Conservation (phyloP, 2,113 vertebrate genomes). For the Ornithorhynchus anatinus region DNA sequence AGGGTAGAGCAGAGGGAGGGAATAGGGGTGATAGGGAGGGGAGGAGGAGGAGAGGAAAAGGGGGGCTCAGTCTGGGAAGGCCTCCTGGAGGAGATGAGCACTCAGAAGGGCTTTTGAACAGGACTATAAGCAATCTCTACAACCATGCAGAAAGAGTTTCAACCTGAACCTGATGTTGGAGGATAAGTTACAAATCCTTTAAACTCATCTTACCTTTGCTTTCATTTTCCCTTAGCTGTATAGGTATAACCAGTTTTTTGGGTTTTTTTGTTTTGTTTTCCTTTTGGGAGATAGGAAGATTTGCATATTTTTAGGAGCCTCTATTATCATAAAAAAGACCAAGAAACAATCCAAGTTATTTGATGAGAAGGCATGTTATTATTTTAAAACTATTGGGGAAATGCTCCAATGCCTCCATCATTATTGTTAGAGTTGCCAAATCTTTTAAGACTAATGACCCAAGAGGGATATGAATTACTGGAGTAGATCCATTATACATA, state of each 20-base stretch:
- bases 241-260: background rate
- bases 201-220: background rate
- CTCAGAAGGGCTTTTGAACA: no score
- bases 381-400: background rate
- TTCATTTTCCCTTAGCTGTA: constrained; percentile 2
- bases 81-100: no score
- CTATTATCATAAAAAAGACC: background rate
- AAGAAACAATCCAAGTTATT: background rate
- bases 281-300: background rate
- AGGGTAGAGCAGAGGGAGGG: no score
- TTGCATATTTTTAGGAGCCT: background rate
- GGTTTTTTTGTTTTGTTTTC: no score
- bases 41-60: no score
- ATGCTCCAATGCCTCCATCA: background rate
- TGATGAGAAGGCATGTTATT: background rate
- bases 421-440: background rate
- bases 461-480: background rate
- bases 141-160: background rate
- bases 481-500: background rate
- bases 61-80: no score
- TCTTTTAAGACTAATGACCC: background rate
- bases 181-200: constrained; percentile 1
- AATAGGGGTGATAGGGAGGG: no score
- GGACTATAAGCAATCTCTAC: no score
- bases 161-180: background rate